Base-by-base conservation (phyloP, 2,113 vertebrate species). In the Baryphthengus martii region DNA sequence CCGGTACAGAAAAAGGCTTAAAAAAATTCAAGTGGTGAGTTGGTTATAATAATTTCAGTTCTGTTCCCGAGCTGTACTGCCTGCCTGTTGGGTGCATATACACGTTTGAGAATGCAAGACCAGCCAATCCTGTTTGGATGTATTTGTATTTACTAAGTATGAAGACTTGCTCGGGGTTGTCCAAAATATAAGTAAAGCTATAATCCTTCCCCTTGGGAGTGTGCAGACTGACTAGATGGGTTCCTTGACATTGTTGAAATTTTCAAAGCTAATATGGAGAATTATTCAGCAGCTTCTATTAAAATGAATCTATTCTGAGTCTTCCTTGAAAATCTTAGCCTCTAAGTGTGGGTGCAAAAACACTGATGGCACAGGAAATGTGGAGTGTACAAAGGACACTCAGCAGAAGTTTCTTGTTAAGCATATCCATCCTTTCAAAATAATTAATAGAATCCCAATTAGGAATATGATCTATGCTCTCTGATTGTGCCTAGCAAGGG, bases 1-100 rank as follows among this genome's bases (percentile, higher is more conserved):
- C 62, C 4, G 44, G 28, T 78, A 81, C 37, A 86, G 90, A 87
- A 92, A 87, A 92, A 85, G 29, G 77, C 71, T 76, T 81, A 50
- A 63, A 76, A 76, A 93, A 88, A 81, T 62, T 58, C 31, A 79
- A 73, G 68, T 42, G 45, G 40, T 73, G 73, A 85, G 53, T 91
- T 89, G 21, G 47, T 90, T 91, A 88, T 85, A 90, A 71, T 78
- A 79, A 93, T 90, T 95, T 92, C 31, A 59, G 50, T 93, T 90
- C 55, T 73, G 26, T 92, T 95, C 67, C 74, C 83, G 33, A 88
- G 71, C 72, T 88, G 63, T 84, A 61, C 61, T 77, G 65, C 19
- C 56, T 85, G 76, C 56, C 56, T 92, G 7, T 39, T 93, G 56
- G 61, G 49, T 82, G 53, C 56, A 31, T 62, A 42, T 56, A 37